Conservation (phyloP, 2,797 vertebrate species). For the Trichosurus vulpecula region DNA sequence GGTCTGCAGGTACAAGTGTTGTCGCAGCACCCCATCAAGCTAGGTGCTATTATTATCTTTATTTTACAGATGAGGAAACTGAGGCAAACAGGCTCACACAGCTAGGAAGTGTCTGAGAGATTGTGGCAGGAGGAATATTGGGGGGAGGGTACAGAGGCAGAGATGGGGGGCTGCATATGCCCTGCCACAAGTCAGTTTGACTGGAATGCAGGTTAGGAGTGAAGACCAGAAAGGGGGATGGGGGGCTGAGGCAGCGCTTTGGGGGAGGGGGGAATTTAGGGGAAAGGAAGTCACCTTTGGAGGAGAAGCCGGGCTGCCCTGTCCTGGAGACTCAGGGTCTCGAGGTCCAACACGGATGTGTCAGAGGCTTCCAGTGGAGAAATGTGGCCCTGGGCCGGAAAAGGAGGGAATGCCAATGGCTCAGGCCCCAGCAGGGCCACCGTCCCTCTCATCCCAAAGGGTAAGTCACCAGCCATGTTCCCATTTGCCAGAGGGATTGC, state of each 20-base stretch:
- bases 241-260: neutral
- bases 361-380: slow-evolving; percentile 83
- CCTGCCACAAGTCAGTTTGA: slow-evolving; percentile 16
- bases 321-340: slow-evolving; percentile 88
- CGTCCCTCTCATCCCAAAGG: slow-evolving; percentile 43
- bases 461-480: neutral
- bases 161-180: slow-evolving; percentile 30
- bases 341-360: slow-evolving; percentile 83
- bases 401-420: slow-evolving; percentile 46
- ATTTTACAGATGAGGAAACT: neutral
- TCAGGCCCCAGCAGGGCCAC: slow-evolving; percentile 48
- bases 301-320: slow-evolving; percentile 86
- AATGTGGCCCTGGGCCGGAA: slow-evolving; percentile 79
- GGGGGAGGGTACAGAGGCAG: neutral
- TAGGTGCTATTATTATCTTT: neutral
- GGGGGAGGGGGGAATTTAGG: rapidly evolving
- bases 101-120: neutral
- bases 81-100: neutral
- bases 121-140: neutral
- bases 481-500: neutral
- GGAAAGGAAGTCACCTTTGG: slow-evolving; percentile 83
- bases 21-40: neutral
- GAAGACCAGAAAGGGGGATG: neutral
- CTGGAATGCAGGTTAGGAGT: neutral
- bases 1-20: neutral